A percentile compares a stretch with the other conserved stretches of the same genome.
Evolutionary conservation across 2,888 invertebrate genomes (phyloP).

Genomic region (Ommatoiulus sabulosus): DNA sequence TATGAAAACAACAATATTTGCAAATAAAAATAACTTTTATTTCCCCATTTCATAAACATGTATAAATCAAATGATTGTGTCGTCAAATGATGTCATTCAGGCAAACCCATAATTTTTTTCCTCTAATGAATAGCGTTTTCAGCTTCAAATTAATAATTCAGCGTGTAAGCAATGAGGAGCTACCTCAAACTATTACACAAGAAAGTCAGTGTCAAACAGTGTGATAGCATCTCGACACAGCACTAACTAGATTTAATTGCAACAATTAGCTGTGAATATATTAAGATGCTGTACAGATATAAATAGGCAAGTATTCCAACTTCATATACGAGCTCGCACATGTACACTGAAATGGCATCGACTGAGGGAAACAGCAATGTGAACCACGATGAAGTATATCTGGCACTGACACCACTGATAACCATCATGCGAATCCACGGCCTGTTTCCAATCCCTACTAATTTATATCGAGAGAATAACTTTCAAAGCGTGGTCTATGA

Average conservation of each 20-base stretch:
- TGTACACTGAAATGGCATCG: not conserved
- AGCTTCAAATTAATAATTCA: not conserved
- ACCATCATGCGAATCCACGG: constrained; percentile 16
- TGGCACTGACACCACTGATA: not conserved
- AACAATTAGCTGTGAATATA: not conserved
- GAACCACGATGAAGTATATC: not conserved
- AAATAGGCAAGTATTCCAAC: not conserved
- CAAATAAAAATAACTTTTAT: too few relatives aligned
- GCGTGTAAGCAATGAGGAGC: not conserved
- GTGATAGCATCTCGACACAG: not conserved
- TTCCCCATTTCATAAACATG: not conserved
- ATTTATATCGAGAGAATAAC: not conserved
- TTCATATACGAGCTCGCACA: too few relatives aligned
- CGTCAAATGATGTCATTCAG: not conserved
- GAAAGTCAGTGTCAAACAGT: not conserved
- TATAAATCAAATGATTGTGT: not conserved
- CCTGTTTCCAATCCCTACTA: not conserved
- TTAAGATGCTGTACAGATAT: not conserved
- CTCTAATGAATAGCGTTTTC: not conserved
- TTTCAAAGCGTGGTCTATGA: not conserved
- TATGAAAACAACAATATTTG: too few relatives aligned
- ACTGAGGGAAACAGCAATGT: not conserved
- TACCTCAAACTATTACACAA: not conserved
- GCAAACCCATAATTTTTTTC: not conserved
- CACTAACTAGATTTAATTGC: not conserved